Base-by-base conservation (phyloP, 2,113 vertebrate genomes). In the Boleophthalmus pectinirostris region DNA sequence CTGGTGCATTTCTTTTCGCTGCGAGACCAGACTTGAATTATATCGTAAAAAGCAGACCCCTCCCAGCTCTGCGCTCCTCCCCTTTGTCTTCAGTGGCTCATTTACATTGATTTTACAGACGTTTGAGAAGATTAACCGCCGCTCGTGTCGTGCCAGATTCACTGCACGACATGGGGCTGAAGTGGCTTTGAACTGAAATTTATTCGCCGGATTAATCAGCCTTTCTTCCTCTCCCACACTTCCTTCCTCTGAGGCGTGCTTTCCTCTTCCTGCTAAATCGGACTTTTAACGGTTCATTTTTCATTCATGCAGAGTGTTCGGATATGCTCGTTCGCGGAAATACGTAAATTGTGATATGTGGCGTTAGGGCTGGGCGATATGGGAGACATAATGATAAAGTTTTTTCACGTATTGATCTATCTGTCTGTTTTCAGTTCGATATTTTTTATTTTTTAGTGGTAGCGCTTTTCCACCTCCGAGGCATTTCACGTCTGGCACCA, bases 101-200 rank as follows among this genome's bases (percentile, higher is more conserved):
- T 64, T 64, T 64, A 64, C 61, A 64, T 43, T 64, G 61, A 64
- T 64, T 64, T 64, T 64, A 38, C 33, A 38, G 61, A 38, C 61
- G 61, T 64, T 64, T 38, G 61, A 38, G n/a, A 38, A 64, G 61
- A 64, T 64, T 64, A 64, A 64, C 33, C 33, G 61, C 61, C n/a
- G 61, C 61, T 64, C 43, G 61, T 64, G 61, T 64, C 43, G 58
- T 33, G 61, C 61, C 61, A 64, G 61, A 64, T 64, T 64, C n/a
- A 64, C 29, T 38, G 33, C 61, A n/a, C 61, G 13, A 38, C 61
- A 38, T 64, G 29, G 29, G 61, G 29, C 20, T 10, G 9, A 64
- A 43, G 35, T 38, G 35, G 61, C 61, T 64, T 64, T 64, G 61
- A 64, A 64, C 61, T n/a, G 33, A 64, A 64, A 64, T 64, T 43